Percentiles rank a stretch among this genome's conserved stretches.
Conservation (phyloP, 2,113 vertebrate species). For the Phaethon lepturus region DNA sequence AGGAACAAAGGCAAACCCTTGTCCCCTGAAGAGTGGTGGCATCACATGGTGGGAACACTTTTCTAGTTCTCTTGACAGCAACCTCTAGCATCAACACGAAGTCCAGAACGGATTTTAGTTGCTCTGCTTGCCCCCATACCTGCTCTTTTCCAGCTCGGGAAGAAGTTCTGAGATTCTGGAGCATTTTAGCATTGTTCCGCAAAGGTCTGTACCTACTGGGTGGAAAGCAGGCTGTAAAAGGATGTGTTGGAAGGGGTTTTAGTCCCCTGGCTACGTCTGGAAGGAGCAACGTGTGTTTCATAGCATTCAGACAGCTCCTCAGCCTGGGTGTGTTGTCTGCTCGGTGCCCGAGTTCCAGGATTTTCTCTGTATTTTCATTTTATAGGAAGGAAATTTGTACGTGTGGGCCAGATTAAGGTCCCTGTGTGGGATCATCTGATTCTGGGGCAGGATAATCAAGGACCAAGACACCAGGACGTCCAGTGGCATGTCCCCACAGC, state of each 20-base stretch:
- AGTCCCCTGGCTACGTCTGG: neutral
- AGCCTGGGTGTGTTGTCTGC: neutral
- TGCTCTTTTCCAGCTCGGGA: neutral
- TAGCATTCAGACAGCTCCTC: neutral
- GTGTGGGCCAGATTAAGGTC: neutral
- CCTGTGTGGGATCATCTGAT: neutral
- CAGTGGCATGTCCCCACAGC: neutral
- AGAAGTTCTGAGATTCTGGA: neutral
- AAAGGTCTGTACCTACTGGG: neutral
- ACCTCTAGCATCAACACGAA: neutral
- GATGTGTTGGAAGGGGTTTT: neutral
- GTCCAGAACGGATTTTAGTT: neutral
- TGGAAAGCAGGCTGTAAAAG: neutral
- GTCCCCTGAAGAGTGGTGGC: neutral
- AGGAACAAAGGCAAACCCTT: neutral
- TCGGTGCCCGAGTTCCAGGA: neutral
- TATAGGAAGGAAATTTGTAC: neutral
- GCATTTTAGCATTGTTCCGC: neutral
- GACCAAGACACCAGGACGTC: accelerated
- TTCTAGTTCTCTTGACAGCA: neutral
- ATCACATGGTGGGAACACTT: neutral
- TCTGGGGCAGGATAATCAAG: neutral
- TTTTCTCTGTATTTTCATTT: neutral
- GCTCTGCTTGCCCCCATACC: neutral
- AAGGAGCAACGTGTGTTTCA: neutral